phyloP scores from a whole-genome alignment of 2,113 vertebrate species.

The Clarias gariepinus region DNA sequence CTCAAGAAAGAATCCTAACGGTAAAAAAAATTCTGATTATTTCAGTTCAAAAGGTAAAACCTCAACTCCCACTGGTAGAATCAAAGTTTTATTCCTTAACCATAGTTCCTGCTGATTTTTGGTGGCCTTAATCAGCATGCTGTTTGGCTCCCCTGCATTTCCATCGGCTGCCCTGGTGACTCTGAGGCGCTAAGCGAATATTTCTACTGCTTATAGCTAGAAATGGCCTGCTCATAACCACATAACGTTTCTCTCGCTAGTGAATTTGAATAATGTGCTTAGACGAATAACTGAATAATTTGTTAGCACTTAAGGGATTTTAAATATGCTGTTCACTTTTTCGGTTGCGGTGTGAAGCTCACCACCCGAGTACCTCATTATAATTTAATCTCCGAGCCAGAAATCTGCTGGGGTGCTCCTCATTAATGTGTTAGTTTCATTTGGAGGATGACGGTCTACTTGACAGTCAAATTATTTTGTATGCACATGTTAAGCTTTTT shows the following conservation, averaged over 20 bases:
- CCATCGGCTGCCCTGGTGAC: not conserved
- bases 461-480: conserved; percentile 5
- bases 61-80: not conserved
- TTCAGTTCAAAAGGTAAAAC: not conserved
- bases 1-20: too few relatives aligned
- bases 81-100: too few relatives aligned
- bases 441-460: not conserved
- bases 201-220: not conserved
- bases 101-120: not conserved
- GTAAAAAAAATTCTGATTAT: not conserved
- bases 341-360: not conserved
- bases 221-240: not conserved
- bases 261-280: conserved; percentile 17
- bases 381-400: conserved; percentile 8
- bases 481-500: not conserved
- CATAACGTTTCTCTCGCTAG: not conserved
- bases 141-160: not conserved
- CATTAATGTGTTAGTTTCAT: not conserved
- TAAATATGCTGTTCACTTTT: conserved; percentile 8
- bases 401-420: not conserved
- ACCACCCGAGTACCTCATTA: not conserved
- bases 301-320: conserved; percentile 5
- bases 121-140: not conserved
- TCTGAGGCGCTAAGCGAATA: not conserved
- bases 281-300: conserved; percentile 23